Conservation (phyloP, 2,888 invertebrate genomes). For the Drosophila pseudotakahashii region DNA sequence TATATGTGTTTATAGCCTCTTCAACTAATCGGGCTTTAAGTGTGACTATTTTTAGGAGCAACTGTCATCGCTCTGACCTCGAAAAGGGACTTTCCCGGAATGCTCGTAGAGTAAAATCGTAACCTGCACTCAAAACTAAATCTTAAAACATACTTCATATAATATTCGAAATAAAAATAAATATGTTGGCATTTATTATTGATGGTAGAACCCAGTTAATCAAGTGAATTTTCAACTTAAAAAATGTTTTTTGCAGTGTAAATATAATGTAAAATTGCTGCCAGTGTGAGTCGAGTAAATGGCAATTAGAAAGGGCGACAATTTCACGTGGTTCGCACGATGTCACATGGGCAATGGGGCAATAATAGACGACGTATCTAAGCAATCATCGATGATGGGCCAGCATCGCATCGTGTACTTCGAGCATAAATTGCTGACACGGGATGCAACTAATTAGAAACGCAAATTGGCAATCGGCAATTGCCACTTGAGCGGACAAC, state of each 20-base stretch:
- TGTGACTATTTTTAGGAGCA: slow-evolving; percentile 20
- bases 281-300: slow-evolving; percentile 43
- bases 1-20: not conserved
- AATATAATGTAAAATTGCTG: not conserved
- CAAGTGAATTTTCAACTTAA: too few species aligned
- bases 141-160: not conserved
- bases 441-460: slow-evolving; percentile 74
- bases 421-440: slow-evolving; percentile 59
- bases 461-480: slow-evolving; percentile 71
- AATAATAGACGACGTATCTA: slow-evolving; percentile 41
- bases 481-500: slow-evolving; percentile 34
- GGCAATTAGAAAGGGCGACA: slow-evolving; percentile 34
- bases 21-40: slow-evolving; percentile 5
- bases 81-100: not conserved
- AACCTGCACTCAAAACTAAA: not conserved
- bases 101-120: not conserved
- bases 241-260: too few species aligned
- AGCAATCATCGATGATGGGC: slow-evolving; percentile 40
- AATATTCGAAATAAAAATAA: not conserved
- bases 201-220: too few species aligned
- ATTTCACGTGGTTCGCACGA: slow-evolving; percentile 56
- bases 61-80: not conserved
- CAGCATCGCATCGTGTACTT: slow-evolving; percentile 11
- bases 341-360: slow-evolving; percentile 57
- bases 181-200: not conserved